These are phyloP conservation scores for Pseudochromis fuscus DNA, from an alignment of 2,797 vertebrate species.

Conservation along the genomic window DNA sequence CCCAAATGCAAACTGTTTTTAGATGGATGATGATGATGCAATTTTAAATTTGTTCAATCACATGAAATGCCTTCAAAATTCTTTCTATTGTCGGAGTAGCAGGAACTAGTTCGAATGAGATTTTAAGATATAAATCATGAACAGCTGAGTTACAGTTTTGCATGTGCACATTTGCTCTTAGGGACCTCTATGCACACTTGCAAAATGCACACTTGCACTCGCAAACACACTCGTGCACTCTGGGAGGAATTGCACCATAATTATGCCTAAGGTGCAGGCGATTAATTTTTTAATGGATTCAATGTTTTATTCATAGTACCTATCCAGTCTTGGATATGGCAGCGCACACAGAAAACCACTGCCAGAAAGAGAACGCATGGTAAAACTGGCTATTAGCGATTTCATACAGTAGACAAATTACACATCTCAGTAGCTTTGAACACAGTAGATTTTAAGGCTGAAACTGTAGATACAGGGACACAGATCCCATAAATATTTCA, in stretches of 20 bases:
- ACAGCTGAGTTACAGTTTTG: conserved; percentile 23
- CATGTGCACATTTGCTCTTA: conserved; percentile 28
- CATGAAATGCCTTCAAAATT: not conserved
- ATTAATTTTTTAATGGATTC: conserved; percentile 86
- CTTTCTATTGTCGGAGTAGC: not conserved
- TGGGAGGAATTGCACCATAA: conserved; percentile 78
- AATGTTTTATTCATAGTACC: conserved; percentile 86
- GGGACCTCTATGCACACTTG: conserved; percentile 8
- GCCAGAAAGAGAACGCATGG: conserved; percentile 58
- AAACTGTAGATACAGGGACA: conserved; percentile 17
- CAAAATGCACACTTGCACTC: conserved; percentile 21
- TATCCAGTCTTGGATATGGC: conserved; percentile 74
- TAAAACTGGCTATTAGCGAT: conserved; percentile 55
- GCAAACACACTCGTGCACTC: conserved; percentile 46
- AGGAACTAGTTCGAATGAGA: conserved; percentile 4
- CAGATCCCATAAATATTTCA: conserved; percentile 28
- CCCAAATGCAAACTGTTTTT: conserved; percentile 17
- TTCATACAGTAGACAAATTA: conserved; percentile 37
- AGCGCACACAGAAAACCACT: conserved; percentile 52
- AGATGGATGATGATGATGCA: not conserved
- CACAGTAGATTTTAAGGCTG: conserved; percentile 26
- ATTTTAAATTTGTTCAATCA: not conserved
- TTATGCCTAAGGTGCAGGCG: conserved; percentile 83
- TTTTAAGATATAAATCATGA: conserved; percentile 33
- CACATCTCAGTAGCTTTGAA: conserved; percentile 32